Percentiles rank a stretch among this genome's conserved stretches.
Conservation (phyloP, 2,113 vertebrate genomes). For the Tylochromis polylepis region DNA sequence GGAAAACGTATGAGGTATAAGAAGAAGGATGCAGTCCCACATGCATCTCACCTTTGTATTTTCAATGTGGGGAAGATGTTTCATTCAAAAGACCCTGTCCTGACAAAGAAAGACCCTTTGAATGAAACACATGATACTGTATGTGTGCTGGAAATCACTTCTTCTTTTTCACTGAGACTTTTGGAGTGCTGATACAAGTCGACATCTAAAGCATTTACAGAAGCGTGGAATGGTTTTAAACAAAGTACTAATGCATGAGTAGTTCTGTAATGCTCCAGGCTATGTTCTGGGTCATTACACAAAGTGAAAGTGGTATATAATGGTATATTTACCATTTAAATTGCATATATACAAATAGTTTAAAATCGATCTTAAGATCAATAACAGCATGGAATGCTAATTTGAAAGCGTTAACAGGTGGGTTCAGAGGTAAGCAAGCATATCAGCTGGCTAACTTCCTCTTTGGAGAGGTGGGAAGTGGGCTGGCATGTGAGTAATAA, state of each 20-base stretch:
- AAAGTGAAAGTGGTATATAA: not conserved
- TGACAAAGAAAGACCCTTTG: not conserved
- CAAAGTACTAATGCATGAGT: not conserved
- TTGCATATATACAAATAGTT: not conserved
- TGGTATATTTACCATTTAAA: not conserved
- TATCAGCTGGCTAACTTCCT: not conserved
- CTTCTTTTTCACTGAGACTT: not conserved
- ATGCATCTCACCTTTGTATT: not conserved
- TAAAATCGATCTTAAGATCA: not conserved
- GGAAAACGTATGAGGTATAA: not conserved
- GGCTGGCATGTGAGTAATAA: not conserved
- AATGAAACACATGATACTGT: not conserved
- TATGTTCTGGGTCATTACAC: not conserved
- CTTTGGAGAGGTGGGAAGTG: not conserved
- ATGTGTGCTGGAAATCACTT: not conserved
- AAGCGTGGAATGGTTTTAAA: not conserved
- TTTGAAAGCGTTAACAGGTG: not conserved
- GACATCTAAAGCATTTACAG: not conserved
- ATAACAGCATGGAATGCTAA: not conserved
- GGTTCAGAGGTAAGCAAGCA: not conserved
- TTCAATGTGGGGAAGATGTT: not conserved
- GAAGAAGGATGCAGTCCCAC: not conserved
- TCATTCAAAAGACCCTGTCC: not conserved
- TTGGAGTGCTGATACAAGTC: rapidly evolving
- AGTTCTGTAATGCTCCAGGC: not conserved